These are phyloP conservation scores for Eidolon dupreanum DNA, from an alignment of 2,797 vertebrate species.

Conservation along the genomic window DNA sequence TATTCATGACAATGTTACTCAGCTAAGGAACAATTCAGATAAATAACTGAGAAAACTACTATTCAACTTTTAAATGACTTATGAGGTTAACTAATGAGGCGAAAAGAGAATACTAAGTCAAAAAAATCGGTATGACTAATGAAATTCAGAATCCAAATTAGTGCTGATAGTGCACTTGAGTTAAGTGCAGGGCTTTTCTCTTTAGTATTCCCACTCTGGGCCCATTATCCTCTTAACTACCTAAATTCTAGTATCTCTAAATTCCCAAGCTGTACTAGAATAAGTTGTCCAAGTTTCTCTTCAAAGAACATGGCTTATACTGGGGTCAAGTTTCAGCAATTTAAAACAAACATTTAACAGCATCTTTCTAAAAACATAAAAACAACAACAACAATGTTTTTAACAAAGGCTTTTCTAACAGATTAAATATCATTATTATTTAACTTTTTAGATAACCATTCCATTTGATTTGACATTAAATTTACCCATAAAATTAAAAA, in stretches of 20 bases:
- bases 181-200: not conserved
- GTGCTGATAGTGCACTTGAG: not conserved
- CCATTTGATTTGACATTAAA: not conserved
- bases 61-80: not conserved
- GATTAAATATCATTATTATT: not conserved
- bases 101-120: conserved; percentile 17
- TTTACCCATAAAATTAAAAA: not conserved
- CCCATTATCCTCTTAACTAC: not conserved
- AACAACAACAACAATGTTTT: not conserved
- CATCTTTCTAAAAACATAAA: not conserved
- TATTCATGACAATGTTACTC: not conserved
- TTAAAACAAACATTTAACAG: not conserved
- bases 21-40: not conserved
- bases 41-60: not conserved
- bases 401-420: not conserved
- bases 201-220: not conserved
- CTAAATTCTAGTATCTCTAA: not conserved
- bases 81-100: conserved; percentile 19
- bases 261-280: not conserved
- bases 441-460: not conserved
- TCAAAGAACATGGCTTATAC: not conserved
- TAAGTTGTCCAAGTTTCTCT: conserved; percentile 20
- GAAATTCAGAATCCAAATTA: conserved; percentile 44
- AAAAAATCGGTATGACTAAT: not conserved
- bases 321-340: conserved; percentile 9